Conservation (phyloP, 2,888 invertebrate genomes). For the Imbricaverruca yamaguchii region DNA sequence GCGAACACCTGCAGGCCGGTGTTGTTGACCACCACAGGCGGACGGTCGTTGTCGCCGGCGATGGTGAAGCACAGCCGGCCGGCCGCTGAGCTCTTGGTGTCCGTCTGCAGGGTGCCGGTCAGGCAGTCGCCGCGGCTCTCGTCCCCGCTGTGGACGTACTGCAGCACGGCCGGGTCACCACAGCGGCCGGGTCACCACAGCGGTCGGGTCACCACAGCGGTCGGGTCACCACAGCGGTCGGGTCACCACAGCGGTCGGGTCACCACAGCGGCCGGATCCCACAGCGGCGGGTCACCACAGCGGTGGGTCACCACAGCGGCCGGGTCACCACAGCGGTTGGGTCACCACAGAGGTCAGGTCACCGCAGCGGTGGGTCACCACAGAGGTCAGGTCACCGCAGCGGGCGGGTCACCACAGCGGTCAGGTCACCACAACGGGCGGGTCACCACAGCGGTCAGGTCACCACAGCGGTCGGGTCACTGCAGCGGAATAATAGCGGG, state of each 20-base stretch:
- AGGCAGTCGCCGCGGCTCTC: neutral
- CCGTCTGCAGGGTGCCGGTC: neutral
- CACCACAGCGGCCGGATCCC: no score
- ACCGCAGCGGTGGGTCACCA: no score
- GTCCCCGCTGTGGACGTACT: neutral
- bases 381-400: no score
- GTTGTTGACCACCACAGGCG: neutral
- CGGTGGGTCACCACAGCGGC: no score
- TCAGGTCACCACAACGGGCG: no score
- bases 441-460: neutral
- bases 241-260: neutral
- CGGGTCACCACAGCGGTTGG: no score
- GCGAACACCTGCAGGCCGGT: constrained; percentile 1
- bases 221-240: no score
- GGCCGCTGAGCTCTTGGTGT: neutral
- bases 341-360: no score
- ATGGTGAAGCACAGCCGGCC: neutral
- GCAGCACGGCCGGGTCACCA: constrained; percentile 38
- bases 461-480: neutral
- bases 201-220: no score
- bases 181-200: no score
- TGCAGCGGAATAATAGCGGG: neutral
- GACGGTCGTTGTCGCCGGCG: neutral
- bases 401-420: no score
- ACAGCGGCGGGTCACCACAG: neutral